Conservation (phyloP, 64 coral and sea anemone genomes). For the Montipora cactus region DNA sequence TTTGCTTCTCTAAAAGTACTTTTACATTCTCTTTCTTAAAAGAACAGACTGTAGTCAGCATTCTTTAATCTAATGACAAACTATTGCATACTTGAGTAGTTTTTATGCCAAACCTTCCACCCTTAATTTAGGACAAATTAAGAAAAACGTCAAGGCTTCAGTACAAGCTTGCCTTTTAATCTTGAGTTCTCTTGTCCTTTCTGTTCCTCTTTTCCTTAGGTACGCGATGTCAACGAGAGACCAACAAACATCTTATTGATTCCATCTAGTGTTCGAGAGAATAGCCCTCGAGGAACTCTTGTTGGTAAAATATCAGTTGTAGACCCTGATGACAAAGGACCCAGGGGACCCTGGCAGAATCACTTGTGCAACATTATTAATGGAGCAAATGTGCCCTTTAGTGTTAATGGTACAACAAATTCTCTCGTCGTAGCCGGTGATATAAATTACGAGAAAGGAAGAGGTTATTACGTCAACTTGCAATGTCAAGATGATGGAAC, state of each 20-base stretch:
- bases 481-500: constrained; percentile 61
- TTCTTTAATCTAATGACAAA: no score
- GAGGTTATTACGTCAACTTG: constrained; percentile 31
- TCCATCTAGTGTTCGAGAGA: constrained; percentile 50
- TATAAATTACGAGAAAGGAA: constrained; percentile 60
- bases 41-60: no score
- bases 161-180: no score
- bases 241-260: constrained; percentile 51
- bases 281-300: constrained; percentile 30
- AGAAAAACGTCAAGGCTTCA: no score
- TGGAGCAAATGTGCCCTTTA: constrained; percentile 36
- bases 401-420: constrained; percentile 33
- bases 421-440: constrained; percentile 35
- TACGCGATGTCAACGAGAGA: constrained; percentile 65
- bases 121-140: no score
- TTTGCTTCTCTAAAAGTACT: no score
- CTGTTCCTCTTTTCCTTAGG: background rate
- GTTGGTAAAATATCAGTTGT: constrained; percentile 59
- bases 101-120: no score
- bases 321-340: constrained; percentile 68
- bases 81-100: no score
- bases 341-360: constrained; percentile 71
- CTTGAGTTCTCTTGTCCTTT: no score
- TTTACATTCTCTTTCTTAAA: no score
- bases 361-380: constrained; percentile 51